Evolutionary conservation across 2,888 invertebrate genomes (phyloP), one percentile per base, ranked within the genome.

Genomic region (Drosophila affinis): DNA sequence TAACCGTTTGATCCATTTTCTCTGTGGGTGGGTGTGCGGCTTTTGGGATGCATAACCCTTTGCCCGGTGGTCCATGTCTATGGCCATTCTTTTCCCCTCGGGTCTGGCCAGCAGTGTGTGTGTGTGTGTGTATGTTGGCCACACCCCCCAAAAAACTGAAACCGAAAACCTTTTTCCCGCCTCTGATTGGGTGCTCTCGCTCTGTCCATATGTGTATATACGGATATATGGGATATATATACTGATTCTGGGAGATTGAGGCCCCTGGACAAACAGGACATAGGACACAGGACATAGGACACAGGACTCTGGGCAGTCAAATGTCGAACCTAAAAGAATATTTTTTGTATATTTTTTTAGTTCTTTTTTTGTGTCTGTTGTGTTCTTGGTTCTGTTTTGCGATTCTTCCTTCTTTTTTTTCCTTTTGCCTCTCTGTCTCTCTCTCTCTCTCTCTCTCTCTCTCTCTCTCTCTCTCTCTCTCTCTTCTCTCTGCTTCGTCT

Each of bases 281-380:
- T 21, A 54, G 32, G 32, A 32, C 32, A 14, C 14, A 7, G 39
- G 39, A 14, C 39, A 39, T 1, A 3, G 27, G 12, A 17, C 39
- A n/a, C 45, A 27, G 45, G 14, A 39, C 39, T 7, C 76, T 68
- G 72, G 59, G 77, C 80, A 80, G 79, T 81, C 81, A 81, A 81
- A 84, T 79, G 81, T 81, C 84, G 81, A 81, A 81, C 84, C 84
- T 77, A 81, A 78, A 69, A 68, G 48, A 74, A 76, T 72, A 77
- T 78, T 78, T 71, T 61, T 59, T 21, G 51, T 55, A 47, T 64
- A 10, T 21, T 48, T 48, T 65, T 53, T 62, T 45, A 29, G 24
- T 29, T 54, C 47, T 60, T 67, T 59, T 21, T 34, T 60, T 29
- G 3, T 24, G 39, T 34, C 48, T 62, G 55, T 63, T 65, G 53